These are phyloP conservation scores for Siderastrea radians DNA, from an alignment of 92 coral and sea anemone genomes.

Conservation along the genomic window DNA sequence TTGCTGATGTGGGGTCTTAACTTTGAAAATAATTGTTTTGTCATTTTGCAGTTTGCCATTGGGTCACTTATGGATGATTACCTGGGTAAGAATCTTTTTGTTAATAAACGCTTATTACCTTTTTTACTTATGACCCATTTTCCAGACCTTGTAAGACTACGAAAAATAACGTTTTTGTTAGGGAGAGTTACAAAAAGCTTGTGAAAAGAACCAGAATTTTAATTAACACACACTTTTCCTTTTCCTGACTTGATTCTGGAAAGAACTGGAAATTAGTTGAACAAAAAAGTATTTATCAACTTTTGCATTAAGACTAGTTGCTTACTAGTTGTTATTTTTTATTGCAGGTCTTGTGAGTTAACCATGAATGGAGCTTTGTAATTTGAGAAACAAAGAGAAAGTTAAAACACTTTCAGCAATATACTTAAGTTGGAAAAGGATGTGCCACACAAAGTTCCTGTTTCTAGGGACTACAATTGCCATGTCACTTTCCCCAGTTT, in stretches of 20 bases:
- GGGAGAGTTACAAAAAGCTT: too few relatives aligned
- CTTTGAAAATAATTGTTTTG: not conserved
- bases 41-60: constrained; percentile 90
- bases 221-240: too few relatives aligned
- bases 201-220: too few relatives aligned
- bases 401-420: too few relatives aligned
- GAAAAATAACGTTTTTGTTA: too few relatives aligned
- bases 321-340: not conserved
- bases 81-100: constrained; percentile 71
- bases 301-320: not conserved
- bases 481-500: too few relatives aligned
- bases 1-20: too few relatives aligned
- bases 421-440: not conserved
- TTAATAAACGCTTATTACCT: not conserved
- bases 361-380: not conserved
- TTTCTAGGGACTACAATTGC: too few relatives aligned
- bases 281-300: not conserved
- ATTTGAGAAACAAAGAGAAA: too few relatives aligned
- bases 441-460: not conserved
- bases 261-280: not conserved
- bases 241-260: not conserved
- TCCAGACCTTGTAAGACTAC: too few relatives aligned
- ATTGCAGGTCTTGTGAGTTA: constrained; percentile 53
- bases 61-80: constrained; percentile 99
- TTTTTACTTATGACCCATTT: too few relatives aligned